Percentiles rank a stretch among this genome's conserved stretches.
phyloP scores from a whole-genome alignment of 2,888 invertebrate genomes.

The Chydorus sphaericus region DNA sequence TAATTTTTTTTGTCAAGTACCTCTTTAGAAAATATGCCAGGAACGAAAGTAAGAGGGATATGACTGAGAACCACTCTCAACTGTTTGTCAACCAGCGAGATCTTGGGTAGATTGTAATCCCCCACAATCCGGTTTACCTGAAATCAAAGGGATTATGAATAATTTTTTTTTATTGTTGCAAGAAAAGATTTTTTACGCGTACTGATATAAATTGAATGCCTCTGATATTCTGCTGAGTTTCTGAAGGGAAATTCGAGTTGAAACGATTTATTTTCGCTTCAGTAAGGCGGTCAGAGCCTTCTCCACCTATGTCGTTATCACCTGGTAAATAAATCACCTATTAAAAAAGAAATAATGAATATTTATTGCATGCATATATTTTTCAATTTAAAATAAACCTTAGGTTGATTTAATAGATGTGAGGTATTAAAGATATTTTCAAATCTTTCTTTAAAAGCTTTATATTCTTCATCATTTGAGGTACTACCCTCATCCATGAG shows the following conservation, averaged over 20 bases:
- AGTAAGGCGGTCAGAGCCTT: conserved; percentile 52
- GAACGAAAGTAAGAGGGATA: conserved; percentile 7
- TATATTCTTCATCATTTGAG: conserved; percentile 52
- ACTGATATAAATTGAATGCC: conserved; percentile 32
- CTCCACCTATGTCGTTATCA: conserved; percentile 96
- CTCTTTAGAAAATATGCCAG: conserved; percentile 28
- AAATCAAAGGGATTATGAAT: not conserved
- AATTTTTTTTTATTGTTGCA: not conserved
- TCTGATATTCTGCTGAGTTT: conserved; percentile 35
- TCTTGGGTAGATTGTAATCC: not conserved
- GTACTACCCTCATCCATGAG: conserved; percentile 86
- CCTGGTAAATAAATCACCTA: conserved; percentile 66
- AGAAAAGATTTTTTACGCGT: not conserved
- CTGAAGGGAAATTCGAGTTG: conserved; percentile 54
- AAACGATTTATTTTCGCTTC: conserved; percentile 54
- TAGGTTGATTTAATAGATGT: no score
- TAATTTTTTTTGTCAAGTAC: conserved; percentile 25
- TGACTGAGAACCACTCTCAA: conserved; percentile 7
- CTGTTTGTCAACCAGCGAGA: not conserved
- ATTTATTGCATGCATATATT: conserved; percentile 2
- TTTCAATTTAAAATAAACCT: conserved; percentile 6
- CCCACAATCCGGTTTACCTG: not conserved
- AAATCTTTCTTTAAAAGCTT: conserved; percentile 58
- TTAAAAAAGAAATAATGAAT: not conserved
- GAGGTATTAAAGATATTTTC: conserved; percentile 41